phyloP scores from a whole-genome alignment of 2,797 vertebrate genomes.

The Acrocephalus scirpaceus region DNA sequence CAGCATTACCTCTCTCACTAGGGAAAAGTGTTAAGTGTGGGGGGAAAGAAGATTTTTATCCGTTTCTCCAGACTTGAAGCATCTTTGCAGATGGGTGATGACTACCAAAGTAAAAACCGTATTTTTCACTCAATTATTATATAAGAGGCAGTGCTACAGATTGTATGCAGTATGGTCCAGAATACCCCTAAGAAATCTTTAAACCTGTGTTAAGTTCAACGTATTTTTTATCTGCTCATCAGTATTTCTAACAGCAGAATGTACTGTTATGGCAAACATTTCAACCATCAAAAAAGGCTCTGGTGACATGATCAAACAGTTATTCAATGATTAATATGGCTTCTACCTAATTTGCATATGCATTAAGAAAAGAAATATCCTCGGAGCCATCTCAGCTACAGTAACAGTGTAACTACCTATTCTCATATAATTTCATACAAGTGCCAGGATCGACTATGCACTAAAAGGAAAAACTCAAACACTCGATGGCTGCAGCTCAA shows the following conservation, averaged over 20 bases:
- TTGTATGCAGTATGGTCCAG: background rate
- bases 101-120: background rate
- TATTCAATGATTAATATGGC: constrained; percentile 63
- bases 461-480: background rate
- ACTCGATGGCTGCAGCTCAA: background rate
- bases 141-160: background rate
- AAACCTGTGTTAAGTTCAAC: background rate
- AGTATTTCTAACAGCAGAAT: constrained; percentile 8
- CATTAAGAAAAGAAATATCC: constrained; percentile 43
- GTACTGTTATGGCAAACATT: background rate
- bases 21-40: background rate
- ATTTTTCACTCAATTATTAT: background rate
- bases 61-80: background rate
- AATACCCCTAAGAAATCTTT: background rate
- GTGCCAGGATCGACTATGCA: background rate
- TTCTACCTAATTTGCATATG: constrained; percentile 67
- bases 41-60: background rate
- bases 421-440: background rate
- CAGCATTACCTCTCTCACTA: background rate
- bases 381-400: constrained; percentile 23
- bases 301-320: constrained; percentile 39
- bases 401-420: background rate
- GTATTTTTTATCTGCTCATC: background rate
- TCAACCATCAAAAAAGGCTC: background rate
- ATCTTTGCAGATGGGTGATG: background rate